A percentile compares a stretch with the other conserved stretches of the same genome.
These are phyloP conservation scores for Paraplagusia blochii DNA, from an alignment of 2,113 vertebrate species.

Conservation along the genomic window DNA sequence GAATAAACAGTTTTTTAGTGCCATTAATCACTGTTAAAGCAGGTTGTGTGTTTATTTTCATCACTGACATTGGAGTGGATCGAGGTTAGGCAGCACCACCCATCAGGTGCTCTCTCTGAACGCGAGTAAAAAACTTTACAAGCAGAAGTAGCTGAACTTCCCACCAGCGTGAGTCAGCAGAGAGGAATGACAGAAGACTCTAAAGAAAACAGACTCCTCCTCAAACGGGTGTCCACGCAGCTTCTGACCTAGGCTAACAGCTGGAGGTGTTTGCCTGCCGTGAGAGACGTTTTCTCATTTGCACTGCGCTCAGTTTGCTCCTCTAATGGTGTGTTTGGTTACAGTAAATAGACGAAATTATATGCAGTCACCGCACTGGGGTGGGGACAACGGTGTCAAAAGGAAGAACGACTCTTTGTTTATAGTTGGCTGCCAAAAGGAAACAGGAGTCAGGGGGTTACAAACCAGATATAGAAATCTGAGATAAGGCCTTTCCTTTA, in stretches of 20 bases:
- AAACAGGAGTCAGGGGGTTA: constrained; percentile 56
- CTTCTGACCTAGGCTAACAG: constrained; percentile 40
- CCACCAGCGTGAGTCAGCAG: constrained; percentile 29
- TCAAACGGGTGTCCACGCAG: constrained; percentile 50
- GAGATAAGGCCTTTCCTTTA: constrained; percentile 43
- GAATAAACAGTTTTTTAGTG: too few relatives aligned
- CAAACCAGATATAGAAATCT: constrained; percentile 52
- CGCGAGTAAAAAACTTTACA: constrained; percentile 1
- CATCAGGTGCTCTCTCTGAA: constrained; percentile 29
- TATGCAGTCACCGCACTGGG: constrained; percentile 33
- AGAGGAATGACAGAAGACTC: constrained; percentile 43
- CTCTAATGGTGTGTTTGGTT: constrained; percentile 67
- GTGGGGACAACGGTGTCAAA: constrained; percentile 24
- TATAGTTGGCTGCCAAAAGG: constrained; percentile 59
- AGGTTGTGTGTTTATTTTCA: too few relatives aligned
- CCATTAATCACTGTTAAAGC: too few relatives aligned
- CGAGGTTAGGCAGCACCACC: constrained; percentile 18
- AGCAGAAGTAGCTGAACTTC: constrained; percentile 22
- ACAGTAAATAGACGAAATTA: constrained; percentile 50
- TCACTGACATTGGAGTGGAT: too few relatives aligned
- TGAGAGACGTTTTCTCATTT: constrained; percentile 29
- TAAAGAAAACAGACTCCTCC: constrained; percentile 6
- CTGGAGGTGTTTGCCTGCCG: constrained; percentile 27
- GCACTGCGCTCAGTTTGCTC: constrained; percentile 32
- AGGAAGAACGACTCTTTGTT: constrained; percentile 52